Evolutionary conservation across 2,113 vertebrate species (phyloP).

Genomic region (Meriones unguiculatus): DNA sequence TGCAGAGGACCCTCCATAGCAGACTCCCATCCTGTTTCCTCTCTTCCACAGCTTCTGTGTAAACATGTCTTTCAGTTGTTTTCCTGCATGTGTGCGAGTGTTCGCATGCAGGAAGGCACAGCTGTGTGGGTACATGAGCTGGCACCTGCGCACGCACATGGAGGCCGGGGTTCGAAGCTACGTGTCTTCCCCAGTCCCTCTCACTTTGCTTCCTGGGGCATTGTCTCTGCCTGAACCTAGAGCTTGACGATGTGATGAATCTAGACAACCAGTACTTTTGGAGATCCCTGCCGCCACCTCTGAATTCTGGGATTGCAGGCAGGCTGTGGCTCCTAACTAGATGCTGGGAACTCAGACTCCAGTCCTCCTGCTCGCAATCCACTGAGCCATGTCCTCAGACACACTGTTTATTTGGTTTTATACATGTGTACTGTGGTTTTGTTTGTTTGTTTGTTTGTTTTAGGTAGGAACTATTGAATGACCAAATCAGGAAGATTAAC

Average conservation of each 20-base stretch:
- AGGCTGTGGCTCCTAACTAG: neutral
- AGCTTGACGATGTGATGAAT: neutral
- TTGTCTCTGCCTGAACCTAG: neutral
- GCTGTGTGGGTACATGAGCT: no score
- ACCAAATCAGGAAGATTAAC: neutral
- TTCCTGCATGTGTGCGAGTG: no score
- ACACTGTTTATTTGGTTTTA: neutral
- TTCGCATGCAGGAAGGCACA: neutral
- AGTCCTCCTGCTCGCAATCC: neutral
- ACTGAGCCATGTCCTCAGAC: neutral
- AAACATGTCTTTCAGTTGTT: neutral
- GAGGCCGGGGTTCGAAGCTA: neutral
- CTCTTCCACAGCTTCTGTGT: no score
- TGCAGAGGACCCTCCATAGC: no score
- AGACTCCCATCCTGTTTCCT: no score
- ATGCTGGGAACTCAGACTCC: neutral
- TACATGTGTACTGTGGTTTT: neutral
- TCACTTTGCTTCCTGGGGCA: neutral
- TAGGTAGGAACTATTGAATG: neutral
- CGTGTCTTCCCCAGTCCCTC: no score
- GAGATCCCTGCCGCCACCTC: neutral
- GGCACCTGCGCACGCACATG: neutral
- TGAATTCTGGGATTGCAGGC: neutral
- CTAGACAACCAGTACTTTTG: neutral
- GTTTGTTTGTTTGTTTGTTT: no score